A percentile compares a stretch with the other conserved stretches of the same genome.
Evolutionary conservation across 2,888 invertebrate species (phyloP).

Genomic region (Parnassius apollo): DNA sequence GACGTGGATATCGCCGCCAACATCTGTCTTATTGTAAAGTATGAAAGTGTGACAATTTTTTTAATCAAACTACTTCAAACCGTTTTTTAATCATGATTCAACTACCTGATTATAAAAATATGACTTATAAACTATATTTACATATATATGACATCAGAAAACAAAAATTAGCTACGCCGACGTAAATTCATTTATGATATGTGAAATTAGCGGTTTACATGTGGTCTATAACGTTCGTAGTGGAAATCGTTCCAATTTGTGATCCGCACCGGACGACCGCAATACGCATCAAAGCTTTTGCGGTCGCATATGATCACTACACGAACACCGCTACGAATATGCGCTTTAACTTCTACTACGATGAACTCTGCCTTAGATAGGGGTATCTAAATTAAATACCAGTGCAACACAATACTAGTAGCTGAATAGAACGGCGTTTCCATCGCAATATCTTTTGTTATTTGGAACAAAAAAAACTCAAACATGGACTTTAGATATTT

Average conservation of each 20-base stretch:
- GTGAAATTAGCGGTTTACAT: constrained; percentile 27
- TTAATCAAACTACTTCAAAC: no score
- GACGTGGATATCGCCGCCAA: no score
- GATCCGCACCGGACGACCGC: constrained; percentile 69
- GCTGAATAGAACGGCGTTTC: constrained; percentile 20
- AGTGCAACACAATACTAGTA: constrained; percentile 24
- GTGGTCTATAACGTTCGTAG: constrained; percentile 51
- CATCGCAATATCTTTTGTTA: constrained; percentile 26
- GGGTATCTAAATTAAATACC: constrained; percentile 29
- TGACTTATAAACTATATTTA: no score
- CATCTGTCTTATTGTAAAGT: no score
- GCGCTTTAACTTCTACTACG: constrained; percentile 38
- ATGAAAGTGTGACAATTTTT: no score
- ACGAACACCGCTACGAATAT: constrained; percentile 50
- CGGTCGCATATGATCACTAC: constrained; percentile 51
- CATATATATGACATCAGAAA: no score
- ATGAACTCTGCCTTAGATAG: constrained; percentile 34
- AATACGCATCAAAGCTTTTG: constrained; percentile 76
- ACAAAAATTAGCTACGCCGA: background rate
- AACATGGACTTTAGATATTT: background rate
- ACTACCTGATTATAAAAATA: no score
- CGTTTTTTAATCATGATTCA: no score
- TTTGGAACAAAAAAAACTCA: constrained; percentile 10
- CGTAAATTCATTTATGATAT: constrained; percentile 25
- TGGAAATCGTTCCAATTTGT: constrained; percentile 72